Conservation (phyloP, 2,888 invertebrate species). For the Perizoma affinitatum region DNA sequence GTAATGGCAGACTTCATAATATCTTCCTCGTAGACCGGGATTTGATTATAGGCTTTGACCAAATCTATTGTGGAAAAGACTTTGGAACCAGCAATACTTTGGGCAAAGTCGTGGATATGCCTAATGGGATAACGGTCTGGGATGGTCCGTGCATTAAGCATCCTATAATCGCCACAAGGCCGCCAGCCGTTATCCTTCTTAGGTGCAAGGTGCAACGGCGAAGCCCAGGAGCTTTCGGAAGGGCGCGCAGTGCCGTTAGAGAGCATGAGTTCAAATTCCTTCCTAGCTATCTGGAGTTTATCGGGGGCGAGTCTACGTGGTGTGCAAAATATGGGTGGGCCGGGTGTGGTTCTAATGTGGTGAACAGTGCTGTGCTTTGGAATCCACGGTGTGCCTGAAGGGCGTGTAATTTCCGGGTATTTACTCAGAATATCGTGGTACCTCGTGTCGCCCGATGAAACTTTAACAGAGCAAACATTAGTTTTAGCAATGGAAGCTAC, state of each 20-base stretch:
- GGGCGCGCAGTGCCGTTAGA: slow-evolving; percentile 7
- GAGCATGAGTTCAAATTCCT: slow-evolving; percentile 14
- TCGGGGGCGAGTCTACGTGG: slow-evolving; percentile 21
- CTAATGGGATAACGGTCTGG: slow-evolving; percentile 33
- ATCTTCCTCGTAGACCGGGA: slow-evolving; percentile 13
- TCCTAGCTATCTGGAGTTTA: slow-evolving; percentile 17
- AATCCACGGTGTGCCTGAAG: slow-evolving; percentile 12
- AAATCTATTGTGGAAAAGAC: slow-evolving; percentile 42
- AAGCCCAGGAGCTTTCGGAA: slow-evolving; percentile 3
- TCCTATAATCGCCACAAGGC: slow-evolving; percentile 11
- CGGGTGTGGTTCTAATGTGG: slow-evolving; percentile 28
- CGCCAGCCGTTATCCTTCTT: slow-evolving; percentile 16
- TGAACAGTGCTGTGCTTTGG: slow-evolving; percentile 19
- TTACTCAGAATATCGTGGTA: slow-evolving; percentile 12
- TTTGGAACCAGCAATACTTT: slow-evolving; percentile 44
- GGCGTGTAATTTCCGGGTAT: slow-evolving; percentile 24
- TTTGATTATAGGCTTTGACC: slow-evolving; percentile 41
- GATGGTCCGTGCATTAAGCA: background rate
- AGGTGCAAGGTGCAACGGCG: slow-evolving; percentile 7
- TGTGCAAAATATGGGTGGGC: slow-evolving; percentile 14
- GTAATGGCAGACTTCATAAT: background rate
- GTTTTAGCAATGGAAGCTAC: background rate
- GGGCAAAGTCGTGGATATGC: slow-evolving; percentile 46
- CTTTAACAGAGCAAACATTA: background rate
- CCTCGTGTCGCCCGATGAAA: slow-evolving; percentile 4